Evolutionary conservation across 2,888 invertebrate species (phyloP).

Genomic region (Netelia inedita): DNA sequence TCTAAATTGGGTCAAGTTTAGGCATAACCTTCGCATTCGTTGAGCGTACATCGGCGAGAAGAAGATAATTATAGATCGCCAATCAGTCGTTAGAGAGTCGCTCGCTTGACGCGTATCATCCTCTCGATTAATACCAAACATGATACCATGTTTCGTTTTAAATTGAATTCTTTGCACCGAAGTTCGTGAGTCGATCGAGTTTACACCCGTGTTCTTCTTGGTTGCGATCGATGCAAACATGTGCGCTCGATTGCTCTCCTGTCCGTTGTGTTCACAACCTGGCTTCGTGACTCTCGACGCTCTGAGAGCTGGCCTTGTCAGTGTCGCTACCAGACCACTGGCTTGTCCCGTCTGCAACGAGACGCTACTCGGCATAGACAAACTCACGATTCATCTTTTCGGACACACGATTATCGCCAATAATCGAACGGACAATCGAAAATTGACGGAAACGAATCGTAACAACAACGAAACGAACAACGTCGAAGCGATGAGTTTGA

Average conservation of each 20-base stretch:
- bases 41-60: slow-evolving; percentile 35
- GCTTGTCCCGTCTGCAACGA: slow-evolving; percentile 93
- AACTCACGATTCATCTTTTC: slow-evolving; percentile 93
- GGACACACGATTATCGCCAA: slow-evolving; percentile 87
- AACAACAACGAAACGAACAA: slow-evolving; percentile 44
- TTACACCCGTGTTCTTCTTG: neutral
- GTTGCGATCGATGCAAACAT: slow-evolving; percentile 70
- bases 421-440: slow-evolving; percentile 63
- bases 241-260: slow-evolving; percentile 87
- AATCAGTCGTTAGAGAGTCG: slow-evolving; percentile 51
- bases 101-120: slow-evolving; percentile 36
- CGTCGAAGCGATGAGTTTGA: slow-evolving; percentile 70
- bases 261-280: slow-evolving; percentile 91
- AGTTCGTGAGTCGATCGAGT: neutral
- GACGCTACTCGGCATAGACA: slow-evolving; percentile 91
- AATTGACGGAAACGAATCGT: slow-evolving; percentile 58
- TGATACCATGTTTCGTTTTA: slow-evolving; percentile 27
- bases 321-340: slow-evolving; percentile 91
- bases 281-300: slow-evolving; percentile 91
- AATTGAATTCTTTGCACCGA: neutral
- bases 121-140: slow-evolving; percentile 37
- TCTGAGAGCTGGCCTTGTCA: slow-evolving; percentile 90
- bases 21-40: slow-evolving; percentile 73
- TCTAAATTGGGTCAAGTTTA: slow-evolving; percentile 78
- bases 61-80: slow-evolving; percentile 68